These are phyloP conservation scores for Oscheius sp. DNA, from an alignment of 2,888 invertebrate species.

Conservation along the genomic window DNA sequence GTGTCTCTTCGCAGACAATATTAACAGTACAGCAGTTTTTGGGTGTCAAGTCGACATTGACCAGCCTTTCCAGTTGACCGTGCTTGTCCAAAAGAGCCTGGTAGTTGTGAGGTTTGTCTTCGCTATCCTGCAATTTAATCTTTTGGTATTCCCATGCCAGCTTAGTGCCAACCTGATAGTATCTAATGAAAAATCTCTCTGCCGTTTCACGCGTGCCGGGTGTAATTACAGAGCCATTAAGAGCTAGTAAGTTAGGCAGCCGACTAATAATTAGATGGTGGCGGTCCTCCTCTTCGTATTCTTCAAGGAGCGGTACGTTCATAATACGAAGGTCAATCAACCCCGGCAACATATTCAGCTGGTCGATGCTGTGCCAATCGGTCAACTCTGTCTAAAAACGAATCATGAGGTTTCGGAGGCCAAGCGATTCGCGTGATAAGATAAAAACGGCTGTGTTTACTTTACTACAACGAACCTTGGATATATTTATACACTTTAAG, in stretches of 20 bases:
- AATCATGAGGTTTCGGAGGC: slow-evolving; percentile 6
- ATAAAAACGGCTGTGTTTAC: slow-evolving; percentile 13
- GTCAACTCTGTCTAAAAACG: slow-evolving; percentile 52
- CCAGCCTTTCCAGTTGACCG: slow-evolving; percentile 59
- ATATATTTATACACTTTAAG: slow-evolving; percentile 49
- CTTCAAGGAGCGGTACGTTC: slow-evolving; percentile 79
- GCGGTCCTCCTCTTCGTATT: slow-evolving; percentile 54
- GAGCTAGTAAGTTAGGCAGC: slow-evolving; percentile 67
- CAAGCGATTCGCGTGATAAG: slow-evolving; percentile 18
- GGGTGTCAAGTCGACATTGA: slow-evolving; percentile 71
- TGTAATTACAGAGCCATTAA: slow-evolving; percentile 74
- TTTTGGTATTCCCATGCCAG: neutral
- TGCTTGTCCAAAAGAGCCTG: slow-evolving; percentile 57
- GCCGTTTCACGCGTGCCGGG: slow-evolving; percentile 73
- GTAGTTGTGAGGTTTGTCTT: slow-evolving; percentile 56
- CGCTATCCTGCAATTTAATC: slow-evolving; percentile 44
- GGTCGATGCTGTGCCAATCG: slow-evolving; percentile 79
- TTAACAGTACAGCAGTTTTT: slow-evolving; percentile 52
- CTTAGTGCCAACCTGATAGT: slow-evolving; percentile 63
- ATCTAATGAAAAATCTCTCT: slow-evolving; percentile 74
- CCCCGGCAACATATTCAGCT: slow-evolving; percentile 89
- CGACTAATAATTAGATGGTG: slow-evolving; percentile 62
- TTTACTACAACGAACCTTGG: slow-evolving; percentile 42
- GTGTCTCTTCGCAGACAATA: slow-evolving; percentile 56
- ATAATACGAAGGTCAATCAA: slow-evolving; percentile 87